These are phyloP conservation scores for Brachionus manjavacas DNA, from an alignment of 1,140 invertebrate species.

Conservation along the genomic window DNA sequence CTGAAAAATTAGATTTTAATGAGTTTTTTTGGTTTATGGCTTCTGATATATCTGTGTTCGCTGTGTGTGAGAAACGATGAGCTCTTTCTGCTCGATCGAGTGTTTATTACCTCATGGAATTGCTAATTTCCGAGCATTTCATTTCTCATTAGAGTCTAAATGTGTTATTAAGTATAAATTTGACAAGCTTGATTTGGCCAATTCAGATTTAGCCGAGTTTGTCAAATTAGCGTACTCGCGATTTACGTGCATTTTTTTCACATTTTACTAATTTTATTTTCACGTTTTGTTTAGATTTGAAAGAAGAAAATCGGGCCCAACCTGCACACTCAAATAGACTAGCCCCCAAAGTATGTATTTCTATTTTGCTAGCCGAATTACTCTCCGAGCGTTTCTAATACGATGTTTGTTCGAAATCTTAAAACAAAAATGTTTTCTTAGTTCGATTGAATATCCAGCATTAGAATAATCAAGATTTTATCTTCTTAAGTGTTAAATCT, in stretches of 20 bases:
- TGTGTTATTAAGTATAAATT: constrained; percentile 7
- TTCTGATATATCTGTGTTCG: not conserved
- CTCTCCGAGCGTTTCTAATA: not conserved
- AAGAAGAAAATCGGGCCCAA: not conserved
- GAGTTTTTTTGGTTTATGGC: not conserved
- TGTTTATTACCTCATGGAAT: constrained; percentile 3
- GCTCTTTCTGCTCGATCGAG: not conserved
- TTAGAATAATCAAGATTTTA: not conserved
- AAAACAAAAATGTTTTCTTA: not conserved
- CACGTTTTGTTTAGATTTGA: not conserved
- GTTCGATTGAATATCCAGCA: not conserved
- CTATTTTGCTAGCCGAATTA: no score
- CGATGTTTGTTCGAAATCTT: not conserved
- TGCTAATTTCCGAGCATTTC: not conserved
- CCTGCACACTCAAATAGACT: not conserved
- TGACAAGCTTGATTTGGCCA: not conserved
- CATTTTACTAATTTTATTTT: not conserved
- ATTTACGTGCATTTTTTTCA: not conserved
- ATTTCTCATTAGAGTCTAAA: not conserved
- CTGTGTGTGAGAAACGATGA: not conserved
- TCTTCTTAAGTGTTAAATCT: constrained; percentile 22
- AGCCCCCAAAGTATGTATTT: not conserved
- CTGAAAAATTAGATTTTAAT: constrained; percentile 17
- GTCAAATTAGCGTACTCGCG: not conserved
- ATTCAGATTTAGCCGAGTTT: not conserved